These are phyloP conservation scores for Congeria kusceri DNA, from an alignment of 2,888 invertebrate species.

Conservation along the genomic window DNA sequence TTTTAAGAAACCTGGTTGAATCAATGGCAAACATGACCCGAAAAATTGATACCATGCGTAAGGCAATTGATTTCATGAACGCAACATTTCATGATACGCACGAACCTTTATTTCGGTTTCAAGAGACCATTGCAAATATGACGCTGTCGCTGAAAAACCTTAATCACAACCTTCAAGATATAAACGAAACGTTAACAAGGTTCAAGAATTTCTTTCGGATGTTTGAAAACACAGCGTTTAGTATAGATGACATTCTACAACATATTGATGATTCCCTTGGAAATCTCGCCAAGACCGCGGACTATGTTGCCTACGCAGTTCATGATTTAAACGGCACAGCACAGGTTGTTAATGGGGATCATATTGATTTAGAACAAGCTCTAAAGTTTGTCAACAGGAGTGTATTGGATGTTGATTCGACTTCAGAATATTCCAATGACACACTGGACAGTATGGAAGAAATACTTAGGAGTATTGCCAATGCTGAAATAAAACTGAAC, in stretches of 20 bases:
- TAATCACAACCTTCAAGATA: conserved; percentile 50
- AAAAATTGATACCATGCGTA: conserved; percentile 54
- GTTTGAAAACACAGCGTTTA: conserved; percentile 50
- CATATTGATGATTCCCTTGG: conserved; percentile 49
- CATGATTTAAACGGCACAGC: conserved; percentile 48
- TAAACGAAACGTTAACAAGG: conserved; percentile 47
- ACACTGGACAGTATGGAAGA: conserved; percentile 55
- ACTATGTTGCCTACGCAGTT: conserved; percentile 44
- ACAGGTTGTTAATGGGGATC: conserved; percentile 22
- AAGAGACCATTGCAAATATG: conserved; percentile 52
- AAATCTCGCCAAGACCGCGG: conserved; percentile 43
- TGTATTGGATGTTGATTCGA: conserved; percentile 46
- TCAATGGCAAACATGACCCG: conserved; percentile 51
- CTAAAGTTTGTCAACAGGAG: conserved; percentile 45
- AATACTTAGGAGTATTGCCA: background rate
- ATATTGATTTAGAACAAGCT: conserved; percentile 29
- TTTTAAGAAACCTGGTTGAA: conserved; percentile 40
- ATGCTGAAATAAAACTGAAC: conserved; percentile 13
- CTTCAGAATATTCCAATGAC: conserved; percentile 47
- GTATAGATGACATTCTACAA: conserved; percentile 52
- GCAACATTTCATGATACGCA: conserved; percentile 52
- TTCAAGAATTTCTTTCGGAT: conserved; percentile 50
- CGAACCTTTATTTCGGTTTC: conserved; percentile 42
- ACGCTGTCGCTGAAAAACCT: conserved; percentile 52
- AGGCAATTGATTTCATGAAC: conserved; percentile 60